Conservation (phyloP, 2,797 vertebrate genomes). For the Mus caroli region DNA sequence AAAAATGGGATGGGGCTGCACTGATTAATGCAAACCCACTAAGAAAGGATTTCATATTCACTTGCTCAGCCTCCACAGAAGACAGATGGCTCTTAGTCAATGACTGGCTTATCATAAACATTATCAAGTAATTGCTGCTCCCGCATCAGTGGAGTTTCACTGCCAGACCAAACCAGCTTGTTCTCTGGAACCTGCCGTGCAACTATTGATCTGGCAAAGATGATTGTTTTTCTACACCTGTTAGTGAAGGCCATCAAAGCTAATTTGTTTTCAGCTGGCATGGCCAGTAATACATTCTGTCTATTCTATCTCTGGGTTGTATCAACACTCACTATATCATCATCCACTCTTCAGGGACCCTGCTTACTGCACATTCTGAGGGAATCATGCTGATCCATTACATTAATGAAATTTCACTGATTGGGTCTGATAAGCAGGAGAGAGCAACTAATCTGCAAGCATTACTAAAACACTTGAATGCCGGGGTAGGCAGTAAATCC, state of each 20-base stretch:
- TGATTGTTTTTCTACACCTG: slow-evolving; percentile 4
- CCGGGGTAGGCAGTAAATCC: not conserved
- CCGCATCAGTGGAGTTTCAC: slow-evolving; percentile 22
- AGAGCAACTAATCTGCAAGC: not conserved
- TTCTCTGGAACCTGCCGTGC: not conserved
- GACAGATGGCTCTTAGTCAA: slow-evolving; percentile 31
- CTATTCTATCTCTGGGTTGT: not conserved
- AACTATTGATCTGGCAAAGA: slow-evolving; percentile 41
- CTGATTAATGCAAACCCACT: not conserved
- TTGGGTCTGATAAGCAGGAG: not conserved
- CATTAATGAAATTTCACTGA: slow-evolving; percentile 40
- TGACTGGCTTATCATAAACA: slow-evolving; percentile 6
- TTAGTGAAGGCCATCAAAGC: slow-evolving; percentile 40
- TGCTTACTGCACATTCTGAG: not conserved
- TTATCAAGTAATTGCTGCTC: not conserved
- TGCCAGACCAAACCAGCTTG: not conserved
- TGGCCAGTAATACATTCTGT: not conserved
- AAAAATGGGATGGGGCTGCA: not conserved
- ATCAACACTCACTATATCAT: not conserved
- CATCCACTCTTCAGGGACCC: not conserved
- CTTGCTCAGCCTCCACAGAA: slow-evolving; percentile 16
- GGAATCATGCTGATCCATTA: slow-evolving; percentile 17
- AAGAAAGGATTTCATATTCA: not conserved
- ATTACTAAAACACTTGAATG: not conserved
- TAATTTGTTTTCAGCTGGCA: slow-evolving; percentile 22